phyloP scores from a whole-genome alignment of 2,888 invertebrate species.

The Schrankia costaestrigalis region DNA sequence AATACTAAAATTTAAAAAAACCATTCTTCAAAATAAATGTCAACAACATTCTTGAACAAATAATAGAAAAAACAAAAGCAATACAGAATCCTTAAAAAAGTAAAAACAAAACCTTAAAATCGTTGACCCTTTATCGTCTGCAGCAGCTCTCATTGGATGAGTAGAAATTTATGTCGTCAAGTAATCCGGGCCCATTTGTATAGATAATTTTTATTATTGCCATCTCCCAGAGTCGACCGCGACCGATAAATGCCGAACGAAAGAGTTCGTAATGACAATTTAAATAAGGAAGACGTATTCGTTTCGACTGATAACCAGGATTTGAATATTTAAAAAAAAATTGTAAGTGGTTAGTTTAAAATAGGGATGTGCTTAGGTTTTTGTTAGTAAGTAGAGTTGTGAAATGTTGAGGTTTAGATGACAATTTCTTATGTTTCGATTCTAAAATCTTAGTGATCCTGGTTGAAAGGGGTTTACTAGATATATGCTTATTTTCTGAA shows the following conservation, averaged over 20 bases:
- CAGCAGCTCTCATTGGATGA: slow-evolving; percentile 73
- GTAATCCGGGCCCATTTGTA: slow-evolving; percentile 80
- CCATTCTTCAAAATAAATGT: too few relatives aligned
- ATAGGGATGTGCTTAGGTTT: slow-evolving; percentile 45
- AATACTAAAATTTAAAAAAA: too few relatives aligned
- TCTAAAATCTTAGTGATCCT: too few relatives aligned
- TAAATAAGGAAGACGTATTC: slow-evolving; percentile 80
- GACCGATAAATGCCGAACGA: slow-evolving; percentile 71
- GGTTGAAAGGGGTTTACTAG: too few relatives aligned
- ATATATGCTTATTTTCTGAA: too few relatives aligned
- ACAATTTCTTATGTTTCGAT: too few relatives aligned
- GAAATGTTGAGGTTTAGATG: too few relatives aligned
- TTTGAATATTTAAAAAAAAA: slow-evolving; percentile 70
- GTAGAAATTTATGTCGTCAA: slow-evolving; percentile 78
- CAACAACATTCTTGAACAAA: slow-evolving; percentile 9
- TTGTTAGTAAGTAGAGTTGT: too few relatives aligned
- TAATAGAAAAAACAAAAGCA: slow-evolving; percentile 18
- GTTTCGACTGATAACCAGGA: slow-evolving; percentile 66
- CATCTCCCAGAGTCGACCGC: slow-evolving; percentile 75
- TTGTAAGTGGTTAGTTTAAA: slow-evolving; percentile 52
- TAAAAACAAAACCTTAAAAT: slow-evolving; percentile 65
- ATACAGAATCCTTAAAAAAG: slow-evolving; percentile 36
- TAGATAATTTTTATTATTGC: slow-evolving; percentile 82
- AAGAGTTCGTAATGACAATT: slow-evolving; percentile 80
- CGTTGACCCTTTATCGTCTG: slow-evolving; percentile 77